Conservation (phyloP, 2,113 vertebrate genomes). For the Stomatorhinus ivindoensis region DNA sequence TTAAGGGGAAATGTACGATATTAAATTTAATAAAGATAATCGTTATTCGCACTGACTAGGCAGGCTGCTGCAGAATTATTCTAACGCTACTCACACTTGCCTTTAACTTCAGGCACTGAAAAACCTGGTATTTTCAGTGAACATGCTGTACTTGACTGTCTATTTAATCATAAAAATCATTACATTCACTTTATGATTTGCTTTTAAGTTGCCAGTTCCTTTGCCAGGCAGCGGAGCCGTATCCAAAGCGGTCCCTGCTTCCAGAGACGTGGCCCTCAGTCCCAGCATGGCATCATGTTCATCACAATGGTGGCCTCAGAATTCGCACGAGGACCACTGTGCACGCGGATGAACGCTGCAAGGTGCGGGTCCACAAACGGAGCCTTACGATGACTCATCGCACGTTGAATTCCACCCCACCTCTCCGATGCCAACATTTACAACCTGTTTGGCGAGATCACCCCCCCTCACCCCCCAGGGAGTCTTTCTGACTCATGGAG, state of each 20-base stretch:
- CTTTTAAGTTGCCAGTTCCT: background rate
- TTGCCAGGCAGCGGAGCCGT: background rate
- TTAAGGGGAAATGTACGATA: background rate
- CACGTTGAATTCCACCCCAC: background rate
- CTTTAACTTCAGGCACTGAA: background rate
- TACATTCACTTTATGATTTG: background rate
- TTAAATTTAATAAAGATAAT: conserved; percentile 3
- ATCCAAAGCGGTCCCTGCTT: background rate
- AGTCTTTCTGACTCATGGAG: background rate
- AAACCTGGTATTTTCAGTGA: background rate
- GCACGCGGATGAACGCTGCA: background rate
- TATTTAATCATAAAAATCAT: background rate
- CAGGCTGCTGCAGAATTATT: background rate
- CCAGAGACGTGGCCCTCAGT: background rate
- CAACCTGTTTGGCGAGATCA: background rate
- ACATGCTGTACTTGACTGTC: background rate
- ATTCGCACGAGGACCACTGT: background rate
- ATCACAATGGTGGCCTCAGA: too few relatives aligned
- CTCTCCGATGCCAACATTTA: background rate
- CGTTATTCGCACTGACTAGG: background rate
- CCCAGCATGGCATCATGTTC: background rate
- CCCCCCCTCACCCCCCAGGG: background rate
- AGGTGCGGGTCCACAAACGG: background rate
- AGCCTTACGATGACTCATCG: background rate
- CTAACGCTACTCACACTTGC: background rate